Conservation (phyloP, 2,113 vertebrate species). For the Chloroceryle aenea region DNA sequence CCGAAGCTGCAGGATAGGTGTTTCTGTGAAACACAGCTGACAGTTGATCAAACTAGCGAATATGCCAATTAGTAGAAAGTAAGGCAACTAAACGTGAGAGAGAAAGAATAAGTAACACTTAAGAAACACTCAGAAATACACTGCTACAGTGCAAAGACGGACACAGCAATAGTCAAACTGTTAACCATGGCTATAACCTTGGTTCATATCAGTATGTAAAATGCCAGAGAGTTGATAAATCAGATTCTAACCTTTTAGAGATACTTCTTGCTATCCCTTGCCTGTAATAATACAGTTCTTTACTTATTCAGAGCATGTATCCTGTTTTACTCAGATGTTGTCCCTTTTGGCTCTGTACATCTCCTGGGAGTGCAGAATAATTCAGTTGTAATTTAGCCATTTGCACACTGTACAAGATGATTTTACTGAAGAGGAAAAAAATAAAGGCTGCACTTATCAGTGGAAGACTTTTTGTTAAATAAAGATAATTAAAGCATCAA, state of each 20-base stretch:
- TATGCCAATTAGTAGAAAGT: neutral
- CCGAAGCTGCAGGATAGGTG: neutral
- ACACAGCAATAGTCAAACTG: neutral
- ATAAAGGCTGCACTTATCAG: conserved; percentile 27
- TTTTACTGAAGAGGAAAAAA: conserved; percentile 36
- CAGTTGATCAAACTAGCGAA: neutral
- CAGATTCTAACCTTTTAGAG: conserved; percentile 14
- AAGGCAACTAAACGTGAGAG: neutral
- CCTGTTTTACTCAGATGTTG: conserved; percentile 50
- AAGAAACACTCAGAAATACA: neutral
- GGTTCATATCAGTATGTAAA: neutral
- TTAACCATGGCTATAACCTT: neutral
- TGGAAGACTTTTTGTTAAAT: conserved; percentile 37
- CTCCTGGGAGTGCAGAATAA: conserved; percentile 49
- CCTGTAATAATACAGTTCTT: conserved; percentile 39
- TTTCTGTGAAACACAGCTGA: neutral
- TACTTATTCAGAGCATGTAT: conserved; percentile 66
- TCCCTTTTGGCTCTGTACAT: conserved; percentile 58
- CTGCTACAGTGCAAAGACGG: neutral
- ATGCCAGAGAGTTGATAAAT: conserved; percentile 7
- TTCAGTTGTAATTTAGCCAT: conserved; percentile 52
- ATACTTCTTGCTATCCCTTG: conserved; percentile 5
- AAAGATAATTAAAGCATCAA: conserved; percentile 50
- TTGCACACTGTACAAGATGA: neutral
- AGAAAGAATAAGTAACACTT: too few species aligned